Base-by-base conservation (phyloP, 1,140 invertebrate species). In the Cyclina sinensis region DNA sequence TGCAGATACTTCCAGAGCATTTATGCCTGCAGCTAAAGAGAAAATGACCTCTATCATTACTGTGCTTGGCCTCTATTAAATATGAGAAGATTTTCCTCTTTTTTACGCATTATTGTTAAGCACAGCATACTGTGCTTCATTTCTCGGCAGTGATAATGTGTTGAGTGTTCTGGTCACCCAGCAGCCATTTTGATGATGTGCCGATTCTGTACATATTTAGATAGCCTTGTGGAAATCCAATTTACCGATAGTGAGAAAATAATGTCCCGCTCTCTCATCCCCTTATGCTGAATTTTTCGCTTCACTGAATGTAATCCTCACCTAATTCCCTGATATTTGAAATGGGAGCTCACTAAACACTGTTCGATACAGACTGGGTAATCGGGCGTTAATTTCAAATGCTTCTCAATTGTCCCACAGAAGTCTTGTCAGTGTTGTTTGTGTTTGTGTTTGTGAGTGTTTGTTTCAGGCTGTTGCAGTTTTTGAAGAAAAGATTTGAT, bases 261-360 rank as follows among this genome's bases (percentile, higher is more conserved):
- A 70, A 70, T 70, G 65, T 70, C 65, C 65, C 3, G 9, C 65
- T 37, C 27, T 37, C 65, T 70, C 65, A 70, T 70, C 65, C 32
- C 37, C 30, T 86, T 51, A 62, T 48, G 32, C 37, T 51, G 39
- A n/a, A 68, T 88, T 68, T 73, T 24, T 30, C 57, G 24, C 51
- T 59, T 62, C 14, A 24, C 30, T 81, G 30, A 43, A n/a, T 57
- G n/a, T 57, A 81, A 81, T 59, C 79, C 79, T 7, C 35, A 57
- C 57, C 79, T 81, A 81, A 81, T 81, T 81, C 57, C 57, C 21
- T 57, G 32, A 81, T 81, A 81, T 81, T 81, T 57, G 57, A 35
- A 70, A 59, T 43, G 35, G 51, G 57, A 59, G 37, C 35, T 62
- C 57, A 43, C 57, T 81, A 81, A 81, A 59, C 51, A 81, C 79